These are phyloP conservation scores for Micoletzkya japonica DNA, from an alignment of 2,888 invertebrate genomes.

Conservation along the genomic window DNA sequence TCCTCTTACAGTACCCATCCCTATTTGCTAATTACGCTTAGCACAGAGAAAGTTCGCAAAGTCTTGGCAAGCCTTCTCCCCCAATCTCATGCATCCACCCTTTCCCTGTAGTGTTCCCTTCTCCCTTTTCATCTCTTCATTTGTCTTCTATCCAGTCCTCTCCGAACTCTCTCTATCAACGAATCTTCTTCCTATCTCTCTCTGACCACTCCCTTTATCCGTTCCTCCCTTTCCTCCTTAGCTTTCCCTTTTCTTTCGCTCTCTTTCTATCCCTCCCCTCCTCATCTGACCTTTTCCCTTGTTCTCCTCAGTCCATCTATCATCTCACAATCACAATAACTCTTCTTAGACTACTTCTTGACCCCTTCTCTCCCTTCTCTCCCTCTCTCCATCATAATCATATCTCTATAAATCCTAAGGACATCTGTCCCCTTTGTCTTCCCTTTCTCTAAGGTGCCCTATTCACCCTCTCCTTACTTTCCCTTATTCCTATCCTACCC, in stretches of 20 bases:
- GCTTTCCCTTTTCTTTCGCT: neutral
- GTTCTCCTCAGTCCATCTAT: neutral
- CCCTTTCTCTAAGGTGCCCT: no score
- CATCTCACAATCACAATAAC: neutral
- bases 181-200: neutral
- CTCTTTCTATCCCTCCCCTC: constrained; percentile 1
- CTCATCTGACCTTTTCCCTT: neutral
- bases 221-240: constrained; percentile 9
- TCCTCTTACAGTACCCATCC: neutral
- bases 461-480: neutral
- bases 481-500: no score
- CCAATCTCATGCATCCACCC: no score
- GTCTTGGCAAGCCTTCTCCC: no score
- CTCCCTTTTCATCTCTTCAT: neutral
- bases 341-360: neutral
- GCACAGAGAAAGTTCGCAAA: no score
- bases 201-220: no score
- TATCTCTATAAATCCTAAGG: no score
- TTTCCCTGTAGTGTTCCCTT: neutral
- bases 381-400: neutral
- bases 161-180: neutral
- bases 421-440: no score
- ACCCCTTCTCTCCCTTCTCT: neutral
- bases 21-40: no score
- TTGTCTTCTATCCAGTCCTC: neutral